These are phyloP conservation scores for Dryobotodes eremita DNA, from an alignment of 2,888 invertebrate species.

Conservation along the genomic window DNA sequence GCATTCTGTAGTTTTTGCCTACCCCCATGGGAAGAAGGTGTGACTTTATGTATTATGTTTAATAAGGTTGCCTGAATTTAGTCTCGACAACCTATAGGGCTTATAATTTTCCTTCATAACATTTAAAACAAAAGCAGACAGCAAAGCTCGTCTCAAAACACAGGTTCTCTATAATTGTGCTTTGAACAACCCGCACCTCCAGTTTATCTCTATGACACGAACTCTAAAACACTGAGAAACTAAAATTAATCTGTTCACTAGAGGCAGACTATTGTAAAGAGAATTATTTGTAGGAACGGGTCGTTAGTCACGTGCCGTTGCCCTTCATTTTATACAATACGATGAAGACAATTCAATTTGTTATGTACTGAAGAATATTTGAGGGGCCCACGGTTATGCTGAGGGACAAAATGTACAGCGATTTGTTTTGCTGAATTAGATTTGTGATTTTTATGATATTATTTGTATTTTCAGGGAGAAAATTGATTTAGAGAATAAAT, in stretches of 20 bases:
- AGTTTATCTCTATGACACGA: conserved; percentile 41
- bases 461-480: conserved; percentile 44
- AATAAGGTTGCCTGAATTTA: too few relatives aligned
- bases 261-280: conserved; percentile 59
- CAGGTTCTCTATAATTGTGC: conserved; percentile 27
- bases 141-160: conserved; percentile 17
- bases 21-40: too few relatives aligned
- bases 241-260: conserved; percentile 63
- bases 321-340: conserved; percentile 62
- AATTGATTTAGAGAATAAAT: conserved; percentile 40
- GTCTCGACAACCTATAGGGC: too few relatives aligned
- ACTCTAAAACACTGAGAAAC: conserved; percentile 50
- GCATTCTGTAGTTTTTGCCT: background rate
- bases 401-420: conserved; percentile 54
- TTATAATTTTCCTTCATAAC: too few relatives aligned
- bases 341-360: conserved; percentile 70
- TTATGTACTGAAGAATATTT: conserved; percentile 67
- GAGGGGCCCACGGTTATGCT: conserved; percentile 54
- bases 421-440: conserved; percentile 63
- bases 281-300: conserved; percentile 61
- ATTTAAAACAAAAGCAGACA: background rate
- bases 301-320: conserved; percentile 66
- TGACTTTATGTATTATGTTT: too few relatives aligned
- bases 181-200: conserved; percentile 35
- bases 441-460: conserved; percentile 59